A percentile compares a stretch with the other conserved stretches of the same genome.
Conservation (phyloP, 2,888 invertebrate genomes). For the Drosophila lacicola region DNA sequence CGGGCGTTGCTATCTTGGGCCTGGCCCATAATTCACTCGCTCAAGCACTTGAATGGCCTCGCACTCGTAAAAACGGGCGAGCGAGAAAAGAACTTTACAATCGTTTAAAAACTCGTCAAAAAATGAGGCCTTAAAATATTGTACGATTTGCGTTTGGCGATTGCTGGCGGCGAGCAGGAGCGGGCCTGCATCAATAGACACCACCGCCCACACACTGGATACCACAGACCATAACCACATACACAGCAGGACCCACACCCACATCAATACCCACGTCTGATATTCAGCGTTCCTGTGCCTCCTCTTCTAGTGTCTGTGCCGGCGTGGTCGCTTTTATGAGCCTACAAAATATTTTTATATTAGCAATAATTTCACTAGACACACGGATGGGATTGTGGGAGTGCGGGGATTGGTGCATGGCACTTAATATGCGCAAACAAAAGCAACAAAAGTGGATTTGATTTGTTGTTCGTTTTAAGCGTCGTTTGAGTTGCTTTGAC, state of each 20-base stretch:
- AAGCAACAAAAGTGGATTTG: slow-evolving; percentile 59
- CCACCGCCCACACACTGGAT: slow-evolving; percentile 30
- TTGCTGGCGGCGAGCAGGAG: slow-evolving; percentile 20
- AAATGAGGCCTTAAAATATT: slow-evolving; percentile 83
- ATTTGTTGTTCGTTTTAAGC: slow-evolving; percentile 63
- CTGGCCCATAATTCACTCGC: slow-evolving; percentile 75
- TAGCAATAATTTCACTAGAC: slow-evolving; percentile 81
- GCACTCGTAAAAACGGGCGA: slow-evolving; percentile 69
- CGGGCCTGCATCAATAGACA: slow-evolving; percentile 58
- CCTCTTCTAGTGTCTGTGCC: slow-evolving; percentile 29
- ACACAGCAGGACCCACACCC: slow-evolving; percentile 28
- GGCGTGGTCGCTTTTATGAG: slow-evolving; percentile 76
- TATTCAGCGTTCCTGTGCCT: slow-evolving; percentile 14
- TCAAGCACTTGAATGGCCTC: slow-evolving; percentile 66
- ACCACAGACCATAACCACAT: slow-evolving; percentile 30
- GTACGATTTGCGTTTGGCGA: slow-evolving; percentile 63
- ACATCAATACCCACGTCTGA: slow-evolving; percentile 12
- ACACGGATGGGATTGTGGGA: slow-evolving; percentile 33
- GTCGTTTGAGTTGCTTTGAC: slow-evolving; percentile 53
- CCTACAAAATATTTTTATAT: slow-evolving; percentile 81
- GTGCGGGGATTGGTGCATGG: slow-evolving; percentile 25
- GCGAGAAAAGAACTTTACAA: slow-evolving; percentile 82
- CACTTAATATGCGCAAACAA: slow-evolving; percentile 60
- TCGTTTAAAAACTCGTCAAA: slow-evolving; percentile 85
- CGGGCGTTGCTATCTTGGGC: slow-evolving; percentile 52